Evolutionary conservation across 2,888 invertebrate genomes (phyloP), one percentile per base, ranked within the genome.

Genomic region (Melolontha melolontha): DNA sequence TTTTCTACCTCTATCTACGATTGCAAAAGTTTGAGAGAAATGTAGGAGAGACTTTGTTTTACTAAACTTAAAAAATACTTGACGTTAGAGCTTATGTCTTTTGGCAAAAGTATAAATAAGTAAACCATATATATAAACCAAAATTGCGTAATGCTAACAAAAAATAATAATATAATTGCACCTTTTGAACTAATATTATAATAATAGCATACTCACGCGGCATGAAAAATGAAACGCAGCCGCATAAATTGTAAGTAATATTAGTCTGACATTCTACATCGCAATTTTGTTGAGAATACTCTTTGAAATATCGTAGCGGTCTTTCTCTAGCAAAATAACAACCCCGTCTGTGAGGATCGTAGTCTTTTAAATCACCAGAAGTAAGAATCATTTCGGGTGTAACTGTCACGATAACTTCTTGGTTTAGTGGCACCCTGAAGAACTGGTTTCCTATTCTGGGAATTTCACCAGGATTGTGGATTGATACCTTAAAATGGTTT

Each of bases 361-460:
- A 92, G 63, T 87, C 85, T 73, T 84, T 85, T 4, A 92, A 81
- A 17, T 89, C 90, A 64, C 87, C 86, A 0, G 90, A 90, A 1
- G 92, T 92, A 1, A 90, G 91, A 85, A 92, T 91, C 86, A 92
- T 91, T 79, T 91, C 91, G 0, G 92, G 92, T 78, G 90, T 89
- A 11, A 92, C 88, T 0, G 90, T 88, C 0, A 91, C 90, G 0
- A 91, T 86, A 0, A 92, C 87, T 80, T 92, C 91, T 78, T 91
- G 90, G 66, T 89, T 88, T 67, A 91, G 81, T 10, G 92, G 91
- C 7, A 89, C 88, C 64, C 91, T 85, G 79, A 92, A 91, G 77
- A 90, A 92, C 78, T 91, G 90, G 72, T 89, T 88, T 0, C 89
- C 88, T 1, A 91, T 87, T 71, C 89, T 83, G 0, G 91, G 91